Percentiles rank a stretch among this genome's conserved stretches.
These are phyloP conservation scores for Tyrannus savana DNA, from an alignment of 2,113 vertebrate species.

Conservation along the genomic window DNA sequence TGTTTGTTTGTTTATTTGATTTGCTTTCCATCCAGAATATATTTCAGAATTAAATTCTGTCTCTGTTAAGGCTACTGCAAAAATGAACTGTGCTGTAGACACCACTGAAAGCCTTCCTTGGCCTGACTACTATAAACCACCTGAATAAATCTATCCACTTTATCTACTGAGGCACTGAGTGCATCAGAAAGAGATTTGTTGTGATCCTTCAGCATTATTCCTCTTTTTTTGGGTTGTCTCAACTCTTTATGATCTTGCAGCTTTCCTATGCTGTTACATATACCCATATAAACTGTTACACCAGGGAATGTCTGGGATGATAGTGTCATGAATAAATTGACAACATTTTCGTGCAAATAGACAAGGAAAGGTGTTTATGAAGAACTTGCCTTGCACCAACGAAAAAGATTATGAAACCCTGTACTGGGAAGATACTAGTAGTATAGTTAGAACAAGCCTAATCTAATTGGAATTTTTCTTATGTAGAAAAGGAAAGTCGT, in stretches of 20 bases:
- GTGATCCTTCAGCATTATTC: background rate
- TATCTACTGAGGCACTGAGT: background rate
- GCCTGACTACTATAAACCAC: background rate
- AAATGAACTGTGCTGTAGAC: background rate
- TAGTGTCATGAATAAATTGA: conserved; percentile 52
- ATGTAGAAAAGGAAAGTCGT: background rate
- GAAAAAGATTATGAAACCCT: background rate
- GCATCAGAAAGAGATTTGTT: background rate
- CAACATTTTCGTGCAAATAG: background rate
- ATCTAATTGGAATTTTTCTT: background rate
- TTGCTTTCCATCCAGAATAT: background rate
- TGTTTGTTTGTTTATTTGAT: background rate
- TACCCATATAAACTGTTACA: conserved; percentile 26
- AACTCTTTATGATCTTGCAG: conserved; percentile 18
- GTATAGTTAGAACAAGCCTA: background rate
- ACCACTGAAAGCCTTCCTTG: background rate
- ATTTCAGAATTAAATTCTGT: background rate
- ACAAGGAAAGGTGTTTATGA: background rate
- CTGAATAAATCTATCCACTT: background rate
- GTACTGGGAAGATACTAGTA: background rate
- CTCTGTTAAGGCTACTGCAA: background rate
- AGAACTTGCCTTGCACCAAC: background rate
- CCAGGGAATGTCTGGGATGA: background rate
- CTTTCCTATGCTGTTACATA: background rate
- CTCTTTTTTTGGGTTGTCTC: background rate